phyloP scores from a whole-genome alignment of 2,797 vertebrate species.

The Clarias platycephalus region DNA sequence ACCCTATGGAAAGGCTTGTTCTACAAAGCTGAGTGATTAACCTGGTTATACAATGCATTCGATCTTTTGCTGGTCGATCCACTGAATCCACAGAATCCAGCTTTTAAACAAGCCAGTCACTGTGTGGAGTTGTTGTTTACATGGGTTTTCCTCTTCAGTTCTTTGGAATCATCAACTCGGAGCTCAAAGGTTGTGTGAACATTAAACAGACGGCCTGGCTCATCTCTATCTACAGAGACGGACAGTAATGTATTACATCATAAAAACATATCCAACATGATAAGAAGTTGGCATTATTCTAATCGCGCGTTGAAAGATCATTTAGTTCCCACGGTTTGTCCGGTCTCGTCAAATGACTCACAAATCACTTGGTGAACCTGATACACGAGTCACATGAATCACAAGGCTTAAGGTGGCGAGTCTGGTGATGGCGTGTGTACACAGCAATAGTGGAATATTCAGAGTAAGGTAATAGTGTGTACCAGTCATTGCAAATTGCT shows the following conservation, averaged over 20 bases:
- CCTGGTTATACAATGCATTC: not conserved
- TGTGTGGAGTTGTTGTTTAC: too few species aligned
- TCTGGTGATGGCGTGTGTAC: not conserved
- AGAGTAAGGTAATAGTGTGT: not conserved
- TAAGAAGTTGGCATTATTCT: too few species aligned
- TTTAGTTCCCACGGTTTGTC: not conserved
- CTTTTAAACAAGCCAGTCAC: too few species aligned
- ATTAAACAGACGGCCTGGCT: too few species aligned
- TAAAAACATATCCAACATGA: not conserved
- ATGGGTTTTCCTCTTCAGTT: too few species aligned
- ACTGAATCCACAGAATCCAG: too few species aligned
- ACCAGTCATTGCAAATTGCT: not conserved
- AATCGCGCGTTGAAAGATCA: not conserved
- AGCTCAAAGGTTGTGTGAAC: too few species aligned
- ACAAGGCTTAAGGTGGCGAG: not conserved
- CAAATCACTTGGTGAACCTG: not conserved
- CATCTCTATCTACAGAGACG: not conserved
- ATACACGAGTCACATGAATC: constrained; percentile 24
- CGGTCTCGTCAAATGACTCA: constrained; percentile 2
- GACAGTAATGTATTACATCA: not conserved
- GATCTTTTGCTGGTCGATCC: not conserved
- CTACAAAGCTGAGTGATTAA: not conserved
- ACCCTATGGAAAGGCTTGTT: not conserved
- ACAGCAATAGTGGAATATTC: not conserved
- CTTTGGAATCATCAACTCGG: too few species aligned